Conservation (phyloP, 2,797 vertebrate genomes). For the Falco concolor region DNA sequence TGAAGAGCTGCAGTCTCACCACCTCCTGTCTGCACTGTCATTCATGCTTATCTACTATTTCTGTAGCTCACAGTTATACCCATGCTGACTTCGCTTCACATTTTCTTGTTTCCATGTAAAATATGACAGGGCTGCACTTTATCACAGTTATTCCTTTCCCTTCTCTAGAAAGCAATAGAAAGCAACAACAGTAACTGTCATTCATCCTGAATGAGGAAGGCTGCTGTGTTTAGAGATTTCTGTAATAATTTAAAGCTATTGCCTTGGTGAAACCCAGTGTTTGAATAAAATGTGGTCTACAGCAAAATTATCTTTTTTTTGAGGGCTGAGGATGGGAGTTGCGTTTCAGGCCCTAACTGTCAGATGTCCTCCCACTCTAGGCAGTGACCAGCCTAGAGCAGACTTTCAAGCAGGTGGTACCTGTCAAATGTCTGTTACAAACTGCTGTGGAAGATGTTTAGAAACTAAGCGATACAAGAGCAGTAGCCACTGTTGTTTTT, state of each 20-base stretch:
- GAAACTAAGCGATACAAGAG: not conserved
- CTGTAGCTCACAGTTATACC: not conserved
- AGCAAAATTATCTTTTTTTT: not conserved
- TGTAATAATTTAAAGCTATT: not conserved
- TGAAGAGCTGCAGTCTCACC: not conserved
- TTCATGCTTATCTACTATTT: not conserved
- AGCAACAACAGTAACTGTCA: not conserved
- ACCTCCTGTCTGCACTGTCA: not conserved
- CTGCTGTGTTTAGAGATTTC: not conserved
- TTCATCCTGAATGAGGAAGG: not conserved
- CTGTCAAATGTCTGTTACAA: not conserved
- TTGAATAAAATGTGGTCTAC: not conserved
- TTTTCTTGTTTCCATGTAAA: not conserved
- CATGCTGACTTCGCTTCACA: not conserved
- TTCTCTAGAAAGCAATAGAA: not conserved
- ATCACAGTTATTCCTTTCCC: not conserved
- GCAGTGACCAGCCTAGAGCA: not conserved
- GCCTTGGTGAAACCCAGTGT: not conserved
- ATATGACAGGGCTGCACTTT: slow-evolving; percentile 12
- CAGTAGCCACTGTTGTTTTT: not conserved
- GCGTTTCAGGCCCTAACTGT: not conserved
- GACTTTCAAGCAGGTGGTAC: not conserved
- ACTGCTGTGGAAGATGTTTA: not conserved
- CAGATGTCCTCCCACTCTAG: not conserved
- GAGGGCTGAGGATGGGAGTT: not conserved